Conservation (phyloP, 2,888 invertebrate species). For the Microdon myrmicae region DNA sequence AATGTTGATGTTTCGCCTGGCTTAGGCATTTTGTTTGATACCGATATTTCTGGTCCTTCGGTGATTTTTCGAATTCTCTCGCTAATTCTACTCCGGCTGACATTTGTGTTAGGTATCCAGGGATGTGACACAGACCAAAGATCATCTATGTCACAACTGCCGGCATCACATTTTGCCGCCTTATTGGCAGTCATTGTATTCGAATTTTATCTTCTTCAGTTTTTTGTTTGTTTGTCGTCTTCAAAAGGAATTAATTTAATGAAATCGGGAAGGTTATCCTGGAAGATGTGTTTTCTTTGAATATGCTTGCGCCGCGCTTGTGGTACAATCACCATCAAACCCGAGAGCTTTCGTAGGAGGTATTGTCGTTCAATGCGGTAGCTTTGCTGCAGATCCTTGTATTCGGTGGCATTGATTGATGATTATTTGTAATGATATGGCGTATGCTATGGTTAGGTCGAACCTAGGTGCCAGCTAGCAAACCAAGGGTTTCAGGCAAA, state of each 20-base stretch:
- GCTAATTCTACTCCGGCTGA: constrained; percentile 41
- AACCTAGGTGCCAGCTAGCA: too few relatives aligned
- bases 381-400: constrained; percentile 52
- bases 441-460: too few relatives aligned
- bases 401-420: constrained; percentile 53
- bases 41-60: constrained; percentile 16
- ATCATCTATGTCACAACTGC: constrained; percentile 38
- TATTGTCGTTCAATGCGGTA: constrained; percentile 52
- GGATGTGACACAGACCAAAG: constrained; percentile 11
- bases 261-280: constrained; percentile 43
- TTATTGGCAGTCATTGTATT: constrained; percentile 54
- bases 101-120: constrained; percentile 15
- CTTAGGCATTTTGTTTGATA: too few relatives aligned
- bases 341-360: constrained; percentile 28
- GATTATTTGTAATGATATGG: constrained; percentile 42
- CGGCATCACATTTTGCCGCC: constrained; percentile 49
- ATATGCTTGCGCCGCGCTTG: constrained; percentile 25
- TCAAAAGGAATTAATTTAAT: constrained; percentile 22
- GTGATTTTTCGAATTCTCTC: constrained; percentile 36
- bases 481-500: too few relatives aligned
- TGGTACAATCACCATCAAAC: constrained; percentile 36
- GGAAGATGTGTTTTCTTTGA: too few relatives aligned
- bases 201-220: constrained; percentile 41
- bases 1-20: constrained; percentile 2
- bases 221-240: constrained; percentile 23